Evolutionary conservation across 2,888 invertebrate genomes (phyloP).

Genomic region (Eupithecia inturbata): DNA sequence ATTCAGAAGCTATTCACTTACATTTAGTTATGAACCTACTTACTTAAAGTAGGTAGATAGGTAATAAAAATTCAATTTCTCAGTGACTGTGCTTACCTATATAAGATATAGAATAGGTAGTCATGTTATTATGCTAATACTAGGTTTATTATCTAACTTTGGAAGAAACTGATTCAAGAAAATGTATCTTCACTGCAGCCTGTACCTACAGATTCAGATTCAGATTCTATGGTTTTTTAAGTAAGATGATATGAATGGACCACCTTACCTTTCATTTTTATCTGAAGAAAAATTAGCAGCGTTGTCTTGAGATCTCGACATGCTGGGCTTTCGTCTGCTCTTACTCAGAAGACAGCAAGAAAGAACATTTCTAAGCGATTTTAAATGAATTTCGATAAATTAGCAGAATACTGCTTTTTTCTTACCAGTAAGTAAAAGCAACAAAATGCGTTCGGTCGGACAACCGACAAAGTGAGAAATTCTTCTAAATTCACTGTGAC

Average conservation of each 20-base stretch:
- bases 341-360: conserved; percentile 24
- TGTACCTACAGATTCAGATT: too few relatives aligned
- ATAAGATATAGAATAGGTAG: too few relatives aligned
- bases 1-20: neutral
- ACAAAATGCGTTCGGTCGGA: too few relatives aligned
- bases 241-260: neutral
- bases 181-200: neutral
- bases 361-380: conserved; percentile 12
- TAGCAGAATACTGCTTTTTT: neutral
- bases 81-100: too few relatives aligned
- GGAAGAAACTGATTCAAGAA: too few relatives aligned
- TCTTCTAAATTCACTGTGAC: too few relatives aligned
- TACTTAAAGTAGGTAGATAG: too few relatives aligned
- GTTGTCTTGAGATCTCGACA: conserved; percentile 54
- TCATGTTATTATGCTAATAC: neutral
- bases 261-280: conserved; percentile 53
- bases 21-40: too few relatives aligned
- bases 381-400: conserved; percentile 42
- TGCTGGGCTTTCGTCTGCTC: conserved; percentile 34
- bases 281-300: conserved; percentile 48
- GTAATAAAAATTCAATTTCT: too few relatives aligned
- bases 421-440: too few relatives aligned
- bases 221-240: neutral
- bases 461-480: too few relatives aligned
- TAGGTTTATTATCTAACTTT: too few relatives aligned